Evolutionary conservation across 2,113 vertebrate species (phyloP), one percentile per base, ranked within the genome.

Genomic region (Heterocephalus glaber): DNA sequence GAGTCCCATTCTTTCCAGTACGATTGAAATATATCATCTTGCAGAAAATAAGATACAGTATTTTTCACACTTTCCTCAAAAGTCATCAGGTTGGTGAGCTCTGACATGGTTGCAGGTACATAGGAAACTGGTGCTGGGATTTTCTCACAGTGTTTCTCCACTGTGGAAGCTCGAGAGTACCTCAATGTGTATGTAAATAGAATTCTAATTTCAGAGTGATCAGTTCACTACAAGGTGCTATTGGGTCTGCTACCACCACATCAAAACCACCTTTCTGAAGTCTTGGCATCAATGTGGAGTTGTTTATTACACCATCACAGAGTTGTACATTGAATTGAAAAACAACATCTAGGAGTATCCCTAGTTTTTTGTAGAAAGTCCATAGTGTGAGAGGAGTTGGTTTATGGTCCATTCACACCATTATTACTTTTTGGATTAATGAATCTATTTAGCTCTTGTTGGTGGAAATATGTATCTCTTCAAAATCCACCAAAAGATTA

Each of bases 21-120:
- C 52, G 82, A 97, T 10, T 77, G 97, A 96, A 99, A 98, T 96
- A 99, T 68, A 0, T 96, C 98, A 86, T 99, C 98, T 96, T 99
- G 98, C 54, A 98, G 70, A 30, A 88, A 38, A 86, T 98, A 99
- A 24, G 98, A 98, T 24, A 98, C 0, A 0, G 95, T 82, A 63
- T 99, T 99, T 96, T 98, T 98, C 41, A 99, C 94, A 90, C 98
- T 98, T 96, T 99, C 97, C 0, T 41, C 5, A 20, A 99, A 99
- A 49, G 97, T 96, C 98, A 99, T 98, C 65, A 12, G 90, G 96
- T 99, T 98, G 0, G 98, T 98, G 96, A 99, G 98, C 89, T 98
- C 98, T 0, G 98, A 99, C n/a, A 99, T 89, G 33, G 89, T 68
- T 60, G 98, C 98, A 0, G 98, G 98, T 0, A 91, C 89, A 2